Percentiles rank a stretch among this genome's conserved stretches.
These are phyloP conservation scores for Esox lucius DNA, from an alignment of 2,797 vertebrate genomes.

Conservation along the genomic window DNA sequence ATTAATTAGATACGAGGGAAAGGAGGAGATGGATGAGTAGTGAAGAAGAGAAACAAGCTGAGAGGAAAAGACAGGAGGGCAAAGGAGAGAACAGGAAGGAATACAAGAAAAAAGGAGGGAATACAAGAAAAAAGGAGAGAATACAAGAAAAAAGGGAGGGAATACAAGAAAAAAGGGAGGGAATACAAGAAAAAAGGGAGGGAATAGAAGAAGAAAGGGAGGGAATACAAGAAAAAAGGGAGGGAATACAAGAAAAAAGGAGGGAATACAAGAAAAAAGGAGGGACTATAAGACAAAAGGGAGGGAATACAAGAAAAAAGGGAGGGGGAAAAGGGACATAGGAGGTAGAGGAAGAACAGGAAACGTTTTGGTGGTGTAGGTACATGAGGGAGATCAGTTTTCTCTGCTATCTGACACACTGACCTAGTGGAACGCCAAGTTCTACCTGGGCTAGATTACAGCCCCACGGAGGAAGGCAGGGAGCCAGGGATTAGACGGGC, in stretches of 20 bases:
- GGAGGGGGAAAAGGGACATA: not conserved
- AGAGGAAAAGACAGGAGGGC: not conserved
- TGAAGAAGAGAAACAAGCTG: not conserved
- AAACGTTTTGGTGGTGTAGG: not conserved
- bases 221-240: conserved; percentile 18
- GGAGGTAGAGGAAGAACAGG: not conserved
- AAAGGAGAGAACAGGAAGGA: not conserved
- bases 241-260: not conserved
- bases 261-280: conserved; percentile 18
- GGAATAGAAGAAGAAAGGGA: not conserved
- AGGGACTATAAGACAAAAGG: not conserved
- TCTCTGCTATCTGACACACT: conserved; percentile 64
- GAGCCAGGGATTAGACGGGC: not conserved
- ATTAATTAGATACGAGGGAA: not conserved
- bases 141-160: not conserved
- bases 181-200: conserved; percentile 12
- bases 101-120: conserved; percentile 16
- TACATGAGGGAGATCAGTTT: conserved; percentile 21
- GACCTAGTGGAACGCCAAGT: conserved; percentile 63
- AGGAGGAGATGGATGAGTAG: not conserved
- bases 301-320: conserved; percentile 18
- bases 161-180: conserved; percentile 19
- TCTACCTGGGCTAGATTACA: conserved; percentile 50
- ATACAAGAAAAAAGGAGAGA: conserved; percentile 1
- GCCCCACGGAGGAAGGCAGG: conserved; percentile 48